Evolutionary conservation across 2,113 vertebrate species (phyloP).

Genomic region (Pachyramphus minor): DNA sequence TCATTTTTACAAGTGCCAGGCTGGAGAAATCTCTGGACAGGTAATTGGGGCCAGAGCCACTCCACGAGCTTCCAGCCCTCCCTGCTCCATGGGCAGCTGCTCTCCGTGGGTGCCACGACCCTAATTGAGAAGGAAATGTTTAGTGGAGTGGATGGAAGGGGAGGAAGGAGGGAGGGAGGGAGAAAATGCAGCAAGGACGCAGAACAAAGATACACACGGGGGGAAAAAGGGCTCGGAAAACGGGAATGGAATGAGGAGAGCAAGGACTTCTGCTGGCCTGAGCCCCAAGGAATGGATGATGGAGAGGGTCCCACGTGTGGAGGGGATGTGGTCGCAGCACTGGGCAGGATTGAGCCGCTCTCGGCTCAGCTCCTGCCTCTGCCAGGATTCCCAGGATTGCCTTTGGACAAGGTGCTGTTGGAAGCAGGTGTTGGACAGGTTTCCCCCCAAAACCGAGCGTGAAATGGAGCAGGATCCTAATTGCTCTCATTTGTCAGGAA

Average conservation of each 20-base stretch:
- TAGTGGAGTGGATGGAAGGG: not conserved
- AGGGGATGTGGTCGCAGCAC: not conserved
- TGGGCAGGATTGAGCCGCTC: not conserved
- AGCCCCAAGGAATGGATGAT: not conserved
- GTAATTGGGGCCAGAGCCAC: not conserved
- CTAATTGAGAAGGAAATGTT: not conserved
- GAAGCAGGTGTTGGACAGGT: not conserved
- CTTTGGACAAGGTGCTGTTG: fast-evolving
- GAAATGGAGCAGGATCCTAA: not conserved
- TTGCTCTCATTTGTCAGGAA: not conserved
- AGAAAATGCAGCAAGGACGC: not conserved
- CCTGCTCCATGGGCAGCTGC: not conserved
- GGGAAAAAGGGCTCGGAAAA: not conserved
- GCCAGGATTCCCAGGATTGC: fast-evolving
- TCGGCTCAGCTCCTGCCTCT: not conserved
- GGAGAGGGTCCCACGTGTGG: not conserved
- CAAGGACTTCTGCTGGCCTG: not conserved
- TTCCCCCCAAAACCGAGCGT: not conserved
- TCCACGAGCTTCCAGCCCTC: not conserved
- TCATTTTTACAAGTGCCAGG: not conserved
- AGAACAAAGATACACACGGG: not conserved
- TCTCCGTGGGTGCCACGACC: not conserved
- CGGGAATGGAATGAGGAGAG: fast-evolving
- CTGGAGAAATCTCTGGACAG: not conserved
- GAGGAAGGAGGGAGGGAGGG: not conserved